Percentiles rank a stretch among this genome's conserved stretches.
Conservation (phyloP, 1,140 invertebrate species). For the Drosophila sp. region DNA sequence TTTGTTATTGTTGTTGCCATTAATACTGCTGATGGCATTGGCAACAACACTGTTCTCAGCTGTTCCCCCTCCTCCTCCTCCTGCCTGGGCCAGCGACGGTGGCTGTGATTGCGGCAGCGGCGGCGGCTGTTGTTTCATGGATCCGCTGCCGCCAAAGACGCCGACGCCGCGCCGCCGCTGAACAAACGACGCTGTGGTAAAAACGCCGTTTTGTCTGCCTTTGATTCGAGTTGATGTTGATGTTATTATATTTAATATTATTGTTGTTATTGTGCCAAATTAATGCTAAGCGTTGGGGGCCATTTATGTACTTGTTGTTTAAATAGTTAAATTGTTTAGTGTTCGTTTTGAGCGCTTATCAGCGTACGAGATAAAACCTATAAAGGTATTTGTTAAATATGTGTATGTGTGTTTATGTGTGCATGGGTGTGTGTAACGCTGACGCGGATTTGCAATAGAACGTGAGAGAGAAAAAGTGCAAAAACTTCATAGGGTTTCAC, state of each 20-base stretch:
- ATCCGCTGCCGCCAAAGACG: slow-evolving; percentile 34
- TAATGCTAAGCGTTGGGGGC: slow-evolving; percentile 2
- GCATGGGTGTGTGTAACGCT: not conserved
- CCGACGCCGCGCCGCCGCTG: slow-evolving; percentile 58
- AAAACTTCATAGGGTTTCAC: slow-evolving; percentile 30
- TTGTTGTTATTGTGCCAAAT: slow-evolving; percentile 7
- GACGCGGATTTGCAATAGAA: slow-evolving; percentile 19
- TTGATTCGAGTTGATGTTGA: slow-evolving; percentile 23
- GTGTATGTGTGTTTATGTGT: slow-evolving; percentile 3
- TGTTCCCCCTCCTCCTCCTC: slow-evolving; percentile 8
- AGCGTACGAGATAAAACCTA: slow-evolving; percentile 37
- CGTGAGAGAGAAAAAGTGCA: not conserved
- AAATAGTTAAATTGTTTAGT: slow-evolving; percentile 39
- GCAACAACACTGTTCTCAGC: slow-evolving; percentile 38
- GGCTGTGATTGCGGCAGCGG: slow-evolving; percentile 61
- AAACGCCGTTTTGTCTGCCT: slow-evolving; percentile 69
- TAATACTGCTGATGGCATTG: slow-evolving; percentile 55
- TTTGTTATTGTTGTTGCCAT: slow-evolving; percentile 36
- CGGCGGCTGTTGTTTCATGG: slow-evolving; percentile 65
- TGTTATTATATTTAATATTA: slow-evolving; percentile 2
- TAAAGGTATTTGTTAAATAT: slow-evolving; percentile 3
- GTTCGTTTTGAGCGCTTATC: slow-evolving; percentile 33
- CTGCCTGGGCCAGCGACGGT: slow-evolving; percentile 39
- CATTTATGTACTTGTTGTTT: slow-evolving; percentile 20
- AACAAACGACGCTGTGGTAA: slow-evolving; percentile 72